Conservation (phyloP, 2,888 invertebrate species). For the Sylvicola cinctus region DNA sequence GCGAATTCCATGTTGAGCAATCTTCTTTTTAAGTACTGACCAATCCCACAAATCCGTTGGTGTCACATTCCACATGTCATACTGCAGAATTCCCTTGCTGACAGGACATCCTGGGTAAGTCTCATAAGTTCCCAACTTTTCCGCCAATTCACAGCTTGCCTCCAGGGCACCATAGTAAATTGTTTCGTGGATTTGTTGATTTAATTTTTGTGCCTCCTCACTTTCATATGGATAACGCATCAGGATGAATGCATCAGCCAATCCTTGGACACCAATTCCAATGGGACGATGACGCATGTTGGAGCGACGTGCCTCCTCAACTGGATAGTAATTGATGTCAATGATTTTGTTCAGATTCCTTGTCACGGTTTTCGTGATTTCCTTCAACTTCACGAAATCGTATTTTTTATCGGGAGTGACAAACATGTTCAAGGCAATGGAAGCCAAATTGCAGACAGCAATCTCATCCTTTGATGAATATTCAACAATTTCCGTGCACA, state of each 20-base stretch:
- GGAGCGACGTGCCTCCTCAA: conserved; percentile 68
- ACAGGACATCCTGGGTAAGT: conserved; percentile 84
- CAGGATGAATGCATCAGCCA: conserved; percentile 90
- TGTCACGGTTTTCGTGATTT: conserved; percentile 73
- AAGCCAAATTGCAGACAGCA: conserved; percentile 89
- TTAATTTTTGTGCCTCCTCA: conserved; percentile 61
- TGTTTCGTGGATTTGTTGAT: conserved; percentile 93
- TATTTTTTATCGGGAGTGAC: conserved; percentile 56
- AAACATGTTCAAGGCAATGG: conserved; percentile 90
- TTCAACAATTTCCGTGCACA: conserved; percentile 89
- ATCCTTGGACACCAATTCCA: conserved; percentile 89
- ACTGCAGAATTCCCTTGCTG: conserved; percentile 87
- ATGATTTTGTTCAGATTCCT: too few species aligned
- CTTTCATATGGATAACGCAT: conserved; percentile 89
- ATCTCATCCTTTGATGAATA: conserved; percentile 74
- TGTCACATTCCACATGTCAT: conserved; percentile 91
- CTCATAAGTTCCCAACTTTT: conserved; percentile 66
- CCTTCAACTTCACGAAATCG: conserved; percentile 71
- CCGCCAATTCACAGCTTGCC: conserved; percentile 85
- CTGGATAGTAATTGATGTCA: conserved; percentile 87
- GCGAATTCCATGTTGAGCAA: conserved; percentile 71
- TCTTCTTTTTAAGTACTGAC: conserved; percentile 58
- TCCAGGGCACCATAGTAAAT: conserved; percentile 91
- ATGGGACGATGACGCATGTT: conserved; percentile 75
- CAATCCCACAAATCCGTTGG: conserved; percentile 84